A percentile compares a stretch with the other conserved stretches of the same genome.
Evolutionary conservation across 2,797 vertebrate species (phyloP).

Genomic region (Sebastes kiyomatsui): DNA sequence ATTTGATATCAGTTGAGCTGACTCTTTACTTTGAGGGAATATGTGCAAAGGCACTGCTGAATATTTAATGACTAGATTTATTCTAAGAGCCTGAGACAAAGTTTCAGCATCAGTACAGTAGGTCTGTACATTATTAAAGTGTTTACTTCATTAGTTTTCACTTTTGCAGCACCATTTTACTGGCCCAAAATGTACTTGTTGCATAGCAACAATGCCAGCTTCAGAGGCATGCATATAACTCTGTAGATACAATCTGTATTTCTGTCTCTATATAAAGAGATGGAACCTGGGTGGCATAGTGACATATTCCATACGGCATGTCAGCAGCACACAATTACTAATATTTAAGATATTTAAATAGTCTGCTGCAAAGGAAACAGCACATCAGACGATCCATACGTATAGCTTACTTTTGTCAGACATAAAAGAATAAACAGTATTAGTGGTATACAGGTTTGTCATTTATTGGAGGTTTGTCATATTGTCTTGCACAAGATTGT

Average conservation of each 20-base stretch:
- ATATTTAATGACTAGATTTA: background rate
- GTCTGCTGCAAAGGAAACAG: background rate
- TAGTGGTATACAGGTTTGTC: background rate
- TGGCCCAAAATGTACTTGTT: slow-evolving; percentile 18
- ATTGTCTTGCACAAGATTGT: background rate
- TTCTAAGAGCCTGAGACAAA: background rate
- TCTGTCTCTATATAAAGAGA: background rate
- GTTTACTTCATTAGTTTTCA: slow-evolving; percentile 3
- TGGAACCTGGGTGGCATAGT: background rate
- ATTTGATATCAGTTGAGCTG: background rate
- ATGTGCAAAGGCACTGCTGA: background rate
- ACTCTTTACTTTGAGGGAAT: background rate
- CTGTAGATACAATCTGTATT: background rate
- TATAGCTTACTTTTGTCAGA: background rate
- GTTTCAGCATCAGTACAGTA: background rate
- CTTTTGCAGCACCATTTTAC: background rate
- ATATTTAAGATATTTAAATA: background rate
- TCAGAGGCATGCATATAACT: background rate
- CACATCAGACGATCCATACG: background rate
- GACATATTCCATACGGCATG: background rate
- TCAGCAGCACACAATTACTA: background rate
- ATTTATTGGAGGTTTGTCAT: background rate
- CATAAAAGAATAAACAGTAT: background rate
- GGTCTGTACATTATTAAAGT: background rate
- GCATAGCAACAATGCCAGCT: slow-evolving; percentile 27